Percentiles rank a stretch among this genome's conserved stretches.
These are phyloP conservation scores for Lagopus muta DNA, from an alignment of 2,113 vertebrate genomes.

Conservation along the genomic window DNA sequence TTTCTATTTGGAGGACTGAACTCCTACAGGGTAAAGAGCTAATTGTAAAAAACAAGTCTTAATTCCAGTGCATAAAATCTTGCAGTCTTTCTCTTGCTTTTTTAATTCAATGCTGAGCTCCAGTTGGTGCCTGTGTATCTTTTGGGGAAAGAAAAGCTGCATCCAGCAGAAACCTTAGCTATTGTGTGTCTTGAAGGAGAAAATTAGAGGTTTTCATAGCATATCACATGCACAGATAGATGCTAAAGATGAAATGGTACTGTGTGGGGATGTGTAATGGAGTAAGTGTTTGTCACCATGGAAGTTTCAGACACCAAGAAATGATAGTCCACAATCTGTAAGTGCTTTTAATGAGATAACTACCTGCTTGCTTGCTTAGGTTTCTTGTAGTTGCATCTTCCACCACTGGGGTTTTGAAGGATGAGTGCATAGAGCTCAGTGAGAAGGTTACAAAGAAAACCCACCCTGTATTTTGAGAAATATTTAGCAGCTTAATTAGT, in stretches of 20 bases:
- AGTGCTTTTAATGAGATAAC: constrained; percentile 53
- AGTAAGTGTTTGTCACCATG: not conserved
- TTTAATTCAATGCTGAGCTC: not conserved
- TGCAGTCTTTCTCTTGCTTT: not conserved
- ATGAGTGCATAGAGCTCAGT: constrained; percentile 7
- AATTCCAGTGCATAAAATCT: not conserved
- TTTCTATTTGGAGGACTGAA: not conserved
- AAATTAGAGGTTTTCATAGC: not conserved
- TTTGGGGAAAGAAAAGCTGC: not conserved
- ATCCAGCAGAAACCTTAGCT: not conserved
- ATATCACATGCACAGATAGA: not conserved
- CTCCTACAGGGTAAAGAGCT: not conserved
- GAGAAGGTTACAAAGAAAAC: not conserved
- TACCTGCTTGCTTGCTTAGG: not conserved
- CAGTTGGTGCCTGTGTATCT: not conserved
- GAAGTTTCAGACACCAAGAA: constrained; percentile 22
- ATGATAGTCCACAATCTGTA: not conserved
- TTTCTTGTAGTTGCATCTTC: constrained; percentile 13
- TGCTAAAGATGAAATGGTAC: not conserved
- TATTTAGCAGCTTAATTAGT: constrained; percentile 49
- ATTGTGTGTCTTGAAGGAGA: not conserved
- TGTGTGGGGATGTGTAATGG: too few species aligned
- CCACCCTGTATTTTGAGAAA: constrained; percentile 25
- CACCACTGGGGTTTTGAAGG: not conserved
- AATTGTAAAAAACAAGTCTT: not conserved